phyloP scores from a whole-genome alignment of 2,888 invertebrate species.

The Drosophila ochracea region DNA sequence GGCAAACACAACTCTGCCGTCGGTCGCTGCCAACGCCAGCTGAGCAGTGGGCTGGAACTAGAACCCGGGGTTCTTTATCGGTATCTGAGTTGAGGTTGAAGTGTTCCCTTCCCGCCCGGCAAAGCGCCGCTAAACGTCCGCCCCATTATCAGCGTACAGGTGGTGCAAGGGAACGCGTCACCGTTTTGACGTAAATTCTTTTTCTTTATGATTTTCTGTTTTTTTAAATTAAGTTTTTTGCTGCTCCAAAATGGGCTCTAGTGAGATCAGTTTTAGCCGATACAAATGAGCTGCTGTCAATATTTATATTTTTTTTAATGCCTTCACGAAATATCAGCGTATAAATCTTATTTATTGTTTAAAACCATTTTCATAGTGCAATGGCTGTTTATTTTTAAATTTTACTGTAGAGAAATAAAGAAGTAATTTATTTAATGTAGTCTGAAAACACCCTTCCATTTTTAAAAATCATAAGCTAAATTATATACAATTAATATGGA shows the following conservation, averaged over 20 bases:
- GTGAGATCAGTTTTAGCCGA: not conserved
- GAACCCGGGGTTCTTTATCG: slow-evolving; percentile 52
- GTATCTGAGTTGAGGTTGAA: slow-evolving; percentile 58
- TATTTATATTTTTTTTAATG: not conserved
- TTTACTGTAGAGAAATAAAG: not conserved
- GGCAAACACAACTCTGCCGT: slow-evolving; percentile 6
- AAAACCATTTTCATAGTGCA: not conserved
- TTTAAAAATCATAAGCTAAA: not conserved
- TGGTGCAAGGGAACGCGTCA: slow-evolving; percentile 62
- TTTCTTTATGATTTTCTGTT: slow-evolving; percentile 1
- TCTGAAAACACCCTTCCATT: not conserved
- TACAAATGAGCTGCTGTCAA: not conserved
- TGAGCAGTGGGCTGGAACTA: slow-evolving; percentile 34
- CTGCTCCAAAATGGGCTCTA: not conserved
- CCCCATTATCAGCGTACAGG: slow-evolving; percentile 48
- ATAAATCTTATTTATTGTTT: not conserved
- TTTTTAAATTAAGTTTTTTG: not conserved
- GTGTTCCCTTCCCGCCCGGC: slow-evolving; percentile 28
- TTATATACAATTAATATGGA: not conserved
- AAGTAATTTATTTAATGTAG: not conserved
- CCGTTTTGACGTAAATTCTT: slow-evolving; percentile 46
- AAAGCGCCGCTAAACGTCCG: slow-evolving; percentile 13
- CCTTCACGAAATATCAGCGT: not conserved
- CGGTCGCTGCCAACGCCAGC: slow-evolving; percentile 22
- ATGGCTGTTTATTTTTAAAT: not conserved